Percentiles rank a stretch among this genome's conserved stretches.
Evolutionary conservation across 2,888 invertebrate species (phyloP).

Genomic region (Kuschelorhynchus macadamiae): DNA sequence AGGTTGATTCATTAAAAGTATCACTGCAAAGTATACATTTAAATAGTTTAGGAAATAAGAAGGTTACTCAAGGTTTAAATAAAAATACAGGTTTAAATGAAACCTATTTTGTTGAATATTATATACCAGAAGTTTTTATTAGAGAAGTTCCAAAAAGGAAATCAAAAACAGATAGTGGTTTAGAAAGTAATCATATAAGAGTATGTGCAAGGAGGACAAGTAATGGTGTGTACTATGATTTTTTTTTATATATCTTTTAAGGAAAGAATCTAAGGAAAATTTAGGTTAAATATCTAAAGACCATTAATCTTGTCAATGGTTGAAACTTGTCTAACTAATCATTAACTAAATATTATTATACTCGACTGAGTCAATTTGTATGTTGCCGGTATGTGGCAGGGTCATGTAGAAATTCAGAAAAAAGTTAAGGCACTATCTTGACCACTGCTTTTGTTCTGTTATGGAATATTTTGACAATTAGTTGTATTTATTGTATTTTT

Average conservation of each 20-base stretch:
- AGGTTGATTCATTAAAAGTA: constrained; percentile 68
- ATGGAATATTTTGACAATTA: too few species aligned
- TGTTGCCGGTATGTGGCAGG: too few species aligned
- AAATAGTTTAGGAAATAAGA: constrained; percentile 68
- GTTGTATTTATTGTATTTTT: too few species aligned
- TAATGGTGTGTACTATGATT: constrained; percentile 58
- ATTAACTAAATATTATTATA: too few species aligned
- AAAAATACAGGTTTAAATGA: constrained; percentile 54
- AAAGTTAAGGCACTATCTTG: too few species aligned
- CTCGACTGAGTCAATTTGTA: too few species aligned
- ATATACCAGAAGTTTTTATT: constrained; percentile 63
- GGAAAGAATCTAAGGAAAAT: not conserved
- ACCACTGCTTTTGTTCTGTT: too few species aligned
- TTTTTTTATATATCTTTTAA: constrained; percentile 1
- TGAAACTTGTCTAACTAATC: too few species aligned
- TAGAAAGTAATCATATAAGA: constrained; percentile 64
- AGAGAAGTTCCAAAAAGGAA: constrained; percentile 57
- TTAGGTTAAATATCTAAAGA: too few species aligned
- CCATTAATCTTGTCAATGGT: too few species aligned
- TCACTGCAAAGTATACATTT: constrained; percentile 67
- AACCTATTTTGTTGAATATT: constrained; percentile 70
- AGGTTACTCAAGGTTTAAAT: constrained; percentile 57
- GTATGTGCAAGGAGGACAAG: constrained; percentile 66
- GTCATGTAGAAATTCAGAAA: too few species aligned
- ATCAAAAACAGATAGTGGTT: constrained; percentile 64